Evolutionary conservation across 2,113 vertebrate genomes (phyloP), one percentile per base, ranked within the genome.

Genomic region (Pygoscelis antarcticus): DNA sequence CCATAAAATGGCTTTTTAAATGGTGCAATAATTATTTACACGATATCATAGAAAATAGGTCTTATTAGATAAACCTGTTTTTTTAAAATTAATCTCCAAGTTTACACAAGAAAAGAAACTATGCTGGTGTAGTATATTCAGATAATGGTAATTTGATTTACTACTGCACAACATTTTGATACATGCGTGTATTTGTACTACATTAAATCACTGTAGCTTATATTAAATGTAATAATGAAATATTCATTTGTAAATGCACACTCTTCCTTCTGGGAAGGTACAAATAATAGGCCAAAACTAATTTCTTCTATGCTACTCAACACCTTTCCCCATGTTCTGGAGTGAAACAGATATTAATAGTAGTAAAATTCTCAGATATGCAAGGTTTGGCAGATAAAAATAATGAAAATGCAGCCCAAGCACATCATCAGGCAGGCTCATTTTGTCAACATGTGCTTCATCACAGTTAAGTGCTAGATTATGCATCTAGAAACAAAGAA

Each of bases 371-470:
- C 70, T 78, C 71, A 75, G 89, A 90, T 87, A 94, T 81, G 81
- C 47, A 61, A 87, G 36, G 29, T 87, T 96, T 96, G 89, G 78
- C 89, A 93, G 87, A 87, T 83, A 82, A 94, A 95, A 96, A 87
- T 91, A 91, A 95, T 57, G 57, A 68, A 87, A 91, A 85, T 13
- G 9, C 65, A 72, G 49, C 66, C 61, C 57, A 46, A 82, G 93
- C 77, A 79, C 81, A 85, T 93, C 21, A 9, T 93, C 83, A 82
- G 88, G 69, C 70, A 85, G 40, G 34, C 70, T 92, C 61, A 2
- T 87, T 97, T 83, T 75, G 89, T 95, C 77, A 84, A 84, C 94
- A 91, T 66, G 83, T 95, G 77, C 78, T 96, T 83, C 84, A 96
- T 92, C 87, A 96, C 84, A 79, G 77, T 82, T 95, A 93, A 93